Conservation (phyloP, 2,113 vertebrate species). For the Zingel zingel region DNA sequence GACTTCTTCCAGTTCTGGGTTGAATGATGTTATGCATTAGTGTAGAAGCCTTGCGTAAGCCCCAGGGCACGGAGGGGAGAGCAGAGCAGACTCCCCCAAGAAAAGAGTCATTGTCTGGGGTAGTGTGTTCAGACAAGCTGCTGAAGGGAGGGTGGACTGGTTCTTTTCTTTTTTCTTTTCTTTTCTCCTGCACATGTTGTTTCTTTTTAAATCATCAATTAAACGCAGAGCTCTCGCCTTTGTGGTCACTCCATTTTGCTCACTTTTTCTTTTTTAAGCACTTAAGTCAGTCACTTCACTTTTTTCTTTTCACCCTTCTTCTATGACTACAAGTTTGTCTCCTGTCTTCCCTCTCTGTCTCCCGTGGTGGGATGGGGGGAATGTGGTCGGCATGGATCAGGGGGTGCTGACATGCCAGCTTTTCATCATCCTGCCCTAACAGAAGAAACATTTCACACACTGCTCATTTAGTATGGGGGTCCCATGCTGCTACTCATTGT, state of each 20-base stretch:
- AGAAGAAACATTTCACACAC: conserved; percentile 65
- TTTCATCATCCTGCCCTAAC: conserved; percentile 61
- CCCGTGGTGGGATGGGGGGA: conserved; percentile 58
- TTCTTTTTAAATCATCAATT: conserved; percentile 50
- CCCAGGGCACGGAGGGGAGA: conserved; percentile 52
- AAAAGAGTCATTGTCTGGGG: conserved; percentile 59
- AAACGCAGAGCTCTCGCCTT: conserved; percentile 20
- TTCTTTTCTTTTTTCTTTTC: conserved; percentile 1
- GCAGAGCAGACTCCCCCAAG: conserved; percentile 54
- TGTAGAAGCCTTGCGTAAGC: conserved; percentile 58
- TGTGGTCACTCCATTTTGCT: conserved; percentile 15
- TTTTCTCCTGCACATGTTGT: conserved; percentile 5
- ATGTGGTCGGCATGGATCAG: conserved; percentile 51
- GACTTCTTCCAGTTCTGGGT: conserved; percentile 45
- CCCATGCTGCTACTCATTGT: conserved; percentile 29
- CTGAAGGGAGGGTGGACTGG: conserved; percentile 44
- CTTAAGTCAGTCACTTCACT: conserved; percentile 21
- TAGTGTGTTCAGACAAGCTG: conserved; percentile 59
- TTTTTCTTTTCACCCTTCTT: conserved; percentile 25
- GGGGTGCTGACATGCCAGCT: conserved; percentile 68
- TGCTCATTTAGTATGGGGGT: conserved; percentile 64
- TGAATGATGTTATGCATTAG: conserved; percentile 77
- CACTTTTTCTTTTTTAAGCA: conserved; percentile 5
- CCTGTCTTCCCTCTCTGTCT: conserved; percentile 36
- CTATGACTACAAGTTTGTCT: not conserved